Base-by-base conservation (phyloP, 2,113 vertebrate genomes). In the Talpa occidentalis region DNA sequence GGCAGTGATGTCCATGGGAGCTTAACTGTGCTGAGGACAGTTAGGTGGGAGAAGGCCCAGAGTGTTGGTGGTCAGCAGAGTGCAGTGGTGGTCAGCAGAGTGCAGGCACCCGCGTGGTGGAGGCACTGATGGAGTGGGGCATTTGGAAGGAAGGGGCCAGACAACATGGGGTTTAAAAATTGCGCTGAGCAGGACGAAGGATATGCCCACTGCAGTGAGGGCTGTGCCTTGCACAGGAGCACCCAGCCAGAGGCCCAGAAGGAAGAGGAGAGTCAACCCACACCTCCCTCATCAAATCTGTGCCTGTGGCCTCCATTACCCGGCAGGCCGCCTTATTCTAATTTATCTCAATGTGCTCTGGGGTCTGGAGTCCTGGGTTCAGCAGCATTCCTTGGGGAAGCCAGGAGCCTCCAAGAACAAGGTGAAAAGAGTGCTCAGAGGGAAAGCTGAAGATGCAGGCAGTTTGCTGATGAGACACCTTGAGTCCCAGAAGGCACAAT, bases 81-180 rank as follows among this genome's bases (percentile, higher is more conserved):
- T 54, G n/a, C 47, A 7, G 11, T 22, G 40, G 24, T 1, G 22
- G 1, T 49, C 17, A 0, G 6, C 6, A 32, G 32, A 59, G 0
- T 1, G 40, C 24, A 67, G 17, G 52, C 30, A 60, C 62, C 30
- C n/a, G 3, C 10, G 30, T 10, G 10, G 37, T 10, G 4, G 62
- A 47, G 49, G 26, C 64, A 5, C 15, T 19, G 79, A n/a, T n/a
- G 24, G 32, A n/a, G 35, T n/a, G 52, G 21, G 24, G 72, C 73
- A 4, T 32, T 74, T 4, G 10, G 59, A 35, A 81, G 19, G 59
- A 74, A 19, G 42, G 42, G 56, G 35, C 19, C 90, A 87, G 42
- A 78, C 47, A 70, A 26, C 4, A 14, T 10, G 12, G 62, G 30
- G 81, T 40, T 49, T 69, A 69, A 60, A 7, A 79, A 70, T 0